These are phyloP conservation scores for Solen grandis DNA, from an alignment of 1,140 invertebrate genomes.

Conservation along the genomic window DNA sequence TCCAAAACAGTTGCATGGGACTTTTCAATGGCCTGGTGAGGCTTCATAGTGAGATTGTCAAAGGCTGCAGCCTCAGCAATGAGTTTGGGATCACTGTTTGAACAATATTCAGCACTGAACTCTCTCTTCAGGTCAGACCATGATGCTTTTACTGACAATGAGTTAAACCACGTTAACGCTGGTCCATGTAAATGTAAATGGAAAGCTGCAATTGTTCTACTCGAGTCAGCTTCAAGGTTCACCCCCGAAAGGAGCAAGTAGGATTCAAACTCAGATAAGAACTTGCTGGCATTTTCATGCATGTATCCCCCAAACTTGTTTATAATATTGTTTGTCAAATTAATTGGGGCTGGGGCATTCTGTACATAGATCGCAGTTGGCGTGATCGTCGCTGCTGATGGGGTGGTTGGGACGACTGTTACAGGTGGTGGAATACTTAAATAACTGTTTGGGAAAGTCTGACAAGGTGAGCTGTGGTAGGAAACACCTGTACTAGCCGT, in stretches of 20 bases:
- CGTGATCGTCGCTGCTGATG: too few relatives aligned
- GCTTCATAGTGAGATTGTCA: background rate
- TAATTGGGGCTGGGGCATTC: too few relatives aligned
- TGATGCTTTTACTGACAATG: slow-evolving; percentile 9
- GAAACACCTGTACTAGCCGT: too few relatives aligned
- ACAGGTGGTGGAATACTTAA: too few relatives aligned
- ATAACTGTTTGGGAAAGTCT: too few relatives aligned
- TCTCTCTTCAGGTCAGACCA: background rate
- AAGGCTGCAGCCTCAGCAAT: slow-evolving; percentile 23
- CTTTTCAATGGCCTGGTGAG: slow-evolving; percentile 23
- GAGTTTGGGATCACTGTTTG: slow-evolving; percentile 4
- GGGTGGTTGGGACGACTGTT: too few relatives aligned
- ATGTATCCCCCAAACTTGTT: background rate
- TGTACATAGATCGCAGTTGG: too few relatives aligned
- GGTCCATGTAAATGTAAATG: slow-evolving; percentile 23
- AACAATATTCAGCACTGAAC: slow-evolving; percentile 4
- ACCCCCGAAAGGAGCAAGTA: background rate
- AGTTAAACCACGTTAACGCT: slow-evolving; percentile 6
- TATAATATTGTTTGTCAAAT: background rate
- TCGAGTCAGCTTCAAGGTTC: background rate
- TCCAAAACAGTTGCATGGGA: slow-evolving; percentile 12
- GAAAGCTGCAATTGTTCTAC: slow-evolving; percentile 3
- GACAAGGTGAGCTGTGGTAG: too few relatives aligned
- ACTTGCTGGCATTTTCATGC: background rate
- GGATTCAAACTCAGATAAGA: background rate